These are phyloP conservation scores for Sebastolobus altivelis DNA, from an alignment of 2,797 vertebrate species.

Conservation along the genomic window DNA sequence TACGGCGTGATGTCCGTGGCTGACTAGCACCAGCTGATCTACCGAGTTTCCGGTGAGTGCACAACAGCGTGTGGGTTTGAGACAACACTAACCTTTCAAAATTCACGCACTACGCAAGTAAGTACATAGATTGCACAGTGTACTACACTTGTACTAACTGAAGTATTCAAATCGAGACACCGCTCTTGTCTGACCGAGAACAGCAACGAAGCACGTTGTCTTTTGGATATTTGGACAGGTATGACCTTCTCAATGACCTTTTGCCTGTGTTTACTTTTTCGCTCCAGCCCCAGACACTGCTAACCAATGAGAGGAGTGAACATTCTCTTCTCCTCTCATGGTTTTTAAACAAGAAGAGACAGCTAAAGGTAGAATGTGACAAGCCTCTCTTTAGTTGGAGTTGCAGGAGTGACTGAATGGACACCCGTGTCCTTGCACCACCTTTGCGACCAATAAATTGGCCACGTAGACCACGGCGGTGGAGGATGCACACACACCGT, in stretches of 20 bases:
- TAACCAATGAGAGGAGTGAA: neutral
- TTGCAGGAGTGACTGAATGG: neutral
- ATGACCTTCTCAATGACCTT: neutral
- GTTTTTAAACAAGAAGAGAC: neutral
- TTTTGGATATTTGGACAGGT: neutral
- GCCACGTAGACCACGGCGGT: neutral
- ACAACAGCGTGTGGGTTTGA: no score
- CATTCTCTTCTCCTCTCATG: neutral
- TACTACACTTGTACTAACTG: neutral
- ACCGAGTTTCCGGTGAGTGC: neutral
- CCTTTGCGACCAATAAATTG: slow-evolving; percentile 19
- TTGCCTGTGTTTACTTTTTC: neutral
- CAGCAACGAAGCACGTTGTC: neutral
- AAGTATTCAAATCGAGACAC: neutral
- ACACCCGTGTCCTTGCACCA: neutral
- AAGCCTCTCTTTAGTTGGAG: neutral
- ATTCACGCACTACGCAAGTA: no score
- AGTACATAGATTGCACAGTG: neutral
- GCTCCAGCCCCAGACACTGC: neutral
- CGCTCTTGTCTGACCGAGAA: neutral
- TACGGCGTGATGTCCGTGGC: no score
- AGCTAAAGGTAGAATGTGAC: neutral
- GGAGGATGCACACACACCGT: neutral
- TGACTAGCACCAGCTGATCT: neutral
- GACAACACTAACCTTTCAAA: no score